Conservation (phyloP, 2,888 invertebrate species). For the Stratiomys singularior region DNA sequence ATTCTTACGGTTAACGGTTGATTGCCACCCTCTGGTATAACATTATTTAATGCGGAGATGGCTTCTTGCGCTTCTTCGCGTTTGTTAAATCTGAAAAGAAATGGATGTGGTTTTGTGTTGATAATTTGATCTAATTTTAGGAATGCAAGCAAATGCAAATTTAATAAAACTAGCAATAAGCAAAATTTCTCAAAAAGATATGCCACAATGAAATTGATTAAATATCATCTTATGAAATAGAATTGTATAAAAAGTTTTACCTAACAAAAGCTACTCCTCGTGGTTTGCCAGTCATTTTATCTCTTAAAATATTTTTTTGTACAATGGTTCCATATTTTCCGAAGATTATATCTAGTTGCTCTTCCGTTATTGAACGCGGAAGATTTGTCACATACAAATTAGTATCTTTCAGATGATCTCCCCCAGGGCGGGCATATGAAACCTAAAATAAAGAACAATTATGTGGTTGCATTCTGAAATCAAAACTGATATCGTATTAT, state of each 20-base stretch:
- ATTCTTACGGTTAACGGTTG: slow-evolving; percentile 81
- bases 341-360: slow-evolving; percentile 85
- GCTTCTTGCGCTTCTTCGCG: slow-evolving; percentile 91
- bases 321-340: slow-evolving; percentile 90
- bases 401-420: slow-evolving; percentile 92
- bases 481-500: no score
- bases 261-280: slow-evolving; percentile 93
- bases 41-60: slow-evolving; percentile 85
- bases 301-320: slow-evolving; percentile 89
- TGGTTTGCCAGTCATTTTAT: slow-evolving; percentile 87
- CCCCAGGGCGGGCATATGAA: slow-evolving; percentile 90
- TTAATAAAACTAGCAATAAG: no score
- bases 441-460: slow-evolving; percentile 68
- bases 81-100: slow-evolving; percentile 77
- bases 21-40: slow-evolving; percentile 83
- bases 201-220: no score
- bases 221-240: not conserved
- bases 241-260: slow-evolving; percentile 65
- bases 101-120: no score
- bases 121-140: no score
- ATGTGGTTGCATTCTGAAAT: no score
- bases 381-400: slow-evolving; percentile 94
- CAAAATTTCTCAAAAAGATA: no score
- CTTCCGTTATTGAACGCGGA: slow-evolving; percentile 85
- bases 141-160: no score